Evolutionary conservation across 2,888 invertebrate genomes (phyloP), one percentile per base, ranked within the genome.

Genomic region (Anthrax anthrax): DNA sequence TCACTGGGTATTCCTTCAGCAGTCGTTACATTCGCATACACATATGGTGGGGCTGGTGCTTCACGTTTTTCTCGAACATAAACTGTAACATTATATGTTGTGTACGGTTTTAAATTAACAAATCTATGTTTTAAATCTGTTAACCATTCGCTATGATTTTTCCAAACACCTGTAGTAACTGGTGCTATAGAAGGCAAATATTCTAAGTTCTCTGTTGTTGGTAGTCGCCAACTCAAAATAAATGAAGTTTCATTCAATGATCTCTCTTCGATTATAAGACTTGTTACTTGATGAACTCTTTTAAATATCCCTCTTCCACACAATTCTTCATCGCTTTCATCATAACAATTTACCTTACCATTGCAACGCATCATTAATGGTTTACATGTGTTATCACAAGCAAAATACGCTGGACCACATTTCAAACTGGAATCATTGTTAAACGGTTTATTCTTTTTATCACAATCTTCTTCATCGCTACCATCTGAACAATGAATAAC

Each of bases 31-130:
- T 73, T 70, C 5, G 75, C 68, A 57, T 72, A 81, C 56, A 76
- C 75, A 38, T 75, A 76, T 1, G 86, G 82, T 1, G 81, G 74
- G 0, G 74, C 74, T 34, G 54, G 54, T 2, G 59, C 62, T 18
- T 62, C 68, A 37, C 73, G 73, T 52, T 75, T 74, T 51, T 73
- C 70, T 46, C 75, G 70, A 0, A 84, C 81, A 62, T 80, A 86
- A 43, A 88, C 80, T 0, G 86, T 87, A 49, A 87, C 72, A 54
- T 85, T 85, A 60, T 89, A 89, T n/a, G 72, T 70, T 0, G 85
- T 85, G 57, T 70, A 83, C 0, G 88, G 79, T 50, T 75, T 70
- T 41, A 89, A 67, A 44, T 74, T 63, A 1, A 69, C 72, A 57
- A 88, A 86, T 39, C 72, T 74, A 60, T 69, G 74, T 47, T 69